Conservation (phyloP, 2,113 vertebrate species). For the Colaptes auratus region DNA sequence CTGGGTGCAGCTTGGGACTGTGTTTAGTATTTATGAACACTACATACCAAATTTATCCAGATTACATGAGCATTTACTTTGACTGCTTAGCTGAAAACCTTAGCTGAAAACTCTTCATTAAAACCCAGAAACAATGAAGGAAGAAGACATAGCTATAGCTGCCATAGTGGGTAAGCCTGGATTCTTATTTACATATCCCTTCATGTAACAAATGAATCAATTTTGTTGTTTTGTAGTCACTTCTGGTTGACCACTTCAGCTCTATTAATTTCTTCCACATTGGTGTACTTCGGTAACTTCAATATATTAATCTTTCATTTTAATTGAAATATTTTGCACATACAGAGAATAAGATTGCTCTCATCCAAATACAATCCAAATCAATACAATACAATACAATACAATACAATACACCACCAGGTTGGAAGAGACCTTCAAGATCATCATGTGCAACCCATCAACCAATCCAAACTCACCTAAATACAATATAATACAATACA, state of each 20-base stretch:
- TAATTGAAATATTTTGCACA: background rate
- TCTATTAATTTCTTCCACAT: background rate
- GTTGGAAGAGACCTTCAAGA: too few species aligned
- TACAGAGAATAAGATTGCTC: background rate
- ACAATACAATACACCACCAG: too few species aligned
- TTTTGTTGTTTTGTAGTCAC: background rate
- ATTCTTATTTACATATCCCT: constrained; percentile 1
- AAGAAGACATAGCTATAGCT: background rate
- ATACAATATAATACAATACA: too few species aligned
- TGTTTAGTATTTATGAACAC: background rate
- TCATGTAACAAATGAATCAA: background rate
- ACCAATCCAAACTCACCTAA: too few species aligned
- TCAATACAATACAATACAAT: too few species aligned
- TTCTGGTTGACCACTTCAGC: background rate
- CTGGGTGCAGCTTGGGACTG: too few species aligned
- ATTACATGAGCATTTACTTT: background rate
- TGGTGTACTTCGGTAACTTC: background rate
- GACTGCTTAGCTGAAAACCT: background rate
- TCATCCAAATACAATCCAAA: too few species aligned
- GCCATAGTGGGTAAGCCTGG: background rate
- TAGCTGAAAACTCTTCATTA: background rate
- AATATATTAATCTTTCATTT: background rate
- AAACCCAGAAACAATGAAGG: background rate
- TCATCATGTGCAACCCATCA: too few species aligned
- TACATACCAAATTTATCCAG: background rate